phyloP scores from a whole-genome alignment of 2,113 vertebrate species.

The Tamias sibiricus region DNA sequence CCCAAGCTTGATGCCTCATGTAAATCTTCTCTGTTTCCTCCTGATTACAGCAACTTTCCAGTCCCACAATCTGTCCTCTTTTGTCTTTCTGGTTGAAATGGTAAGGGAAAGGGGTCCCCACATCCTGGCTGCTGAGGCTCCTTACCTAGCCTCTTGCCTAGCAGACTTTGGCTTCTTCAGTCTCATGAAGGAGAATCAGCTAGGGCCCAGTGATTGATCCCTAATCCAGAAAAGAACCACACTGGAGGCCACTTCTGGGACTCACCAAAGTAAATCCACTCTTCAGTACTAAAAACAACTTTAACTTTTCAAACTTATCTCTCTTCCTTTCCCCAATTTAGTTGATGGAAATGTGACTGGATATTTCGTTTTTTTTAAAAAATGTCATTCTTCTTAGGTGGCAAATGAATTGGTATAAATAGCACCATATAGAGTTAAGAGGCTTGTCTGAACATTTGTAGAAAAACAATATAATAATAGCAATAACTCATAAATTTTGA shows the following conservation, averaged over 20 bases:
- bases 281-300: background rate
- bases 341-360: background rate
- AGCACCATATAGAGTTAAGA: background rate
- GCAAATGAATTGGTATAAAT: background rate
- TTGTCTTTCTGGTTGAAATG: background rate
- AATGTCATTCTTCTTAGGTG: background rate
- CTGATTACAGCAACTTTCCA: background rate
- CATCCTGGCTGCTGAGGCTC: background rate
- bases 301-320: background rate
- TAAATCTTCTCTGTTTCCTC: background rate
- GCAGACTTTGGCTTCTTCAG: background rate
- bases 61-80: background rate
- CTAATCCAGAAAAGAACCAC: background rate
- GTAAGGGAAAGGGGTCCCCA: rapidly evolving
- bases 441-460: background rate
- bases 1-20: background rate
- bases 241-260: background rate
- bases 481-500: background rate
- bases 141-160: background rate
- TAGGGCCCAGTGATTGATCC: background rate
- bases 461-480: background rate
- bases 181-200: background rate
- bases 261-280: background rate
- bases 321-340: background rate
- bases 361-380: background rate